Evolutionary conservation across 2,113 vertebrate species (phyloP).

Genomic region (Ptyas mucosa): DNA sequence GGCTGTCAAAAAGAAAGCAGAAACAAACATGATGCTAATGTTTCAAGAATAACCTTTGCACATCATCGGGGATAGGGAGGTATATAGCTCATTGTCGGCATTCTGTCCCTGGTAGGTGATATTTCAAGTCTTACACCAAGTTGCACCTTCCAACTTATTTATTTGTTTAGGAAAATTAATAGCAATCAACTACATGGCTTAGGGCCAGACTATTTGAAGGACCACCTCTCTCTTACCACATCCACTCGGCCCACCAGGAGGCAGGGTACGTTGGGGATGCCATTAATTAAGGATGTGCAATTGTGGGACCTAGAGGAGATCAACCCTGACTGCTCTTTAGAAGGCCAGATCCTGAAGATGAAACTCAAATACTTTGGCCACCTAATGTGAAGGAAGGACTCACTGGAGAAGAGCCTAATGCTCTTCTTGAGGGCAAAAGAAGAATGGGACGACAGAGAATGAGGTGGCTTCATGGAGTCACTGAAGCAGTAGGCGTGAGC

Average conservation of each 20-base stretch:
- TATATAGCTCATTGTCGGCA: neutral
- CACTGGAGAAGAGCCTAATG: too few relatives aligned
- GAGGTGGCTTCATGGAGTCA: too few relatives aligned
- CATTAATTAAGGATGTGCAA: neutral
- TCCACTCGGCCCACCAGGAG: neutral
- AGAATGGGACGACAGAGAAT: too few relatives aligned
- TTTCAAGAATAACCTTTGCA: neutral
- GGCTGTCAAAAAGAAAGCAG: neutral
- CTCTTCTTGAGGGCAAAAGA: too few relatives aligned
- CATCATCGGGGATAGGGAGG: neutral
- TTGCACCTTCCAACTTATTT: neutral
- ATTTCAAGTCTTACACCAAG: neutral
- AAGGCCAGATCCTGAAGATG: too few relatives aligned
- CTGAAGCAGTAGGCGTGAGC: too few relatives aligned
- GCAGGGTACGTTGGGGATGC: neutral
- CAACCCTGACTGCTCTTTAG: too few relatives aligned
- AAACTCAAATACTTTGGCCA: too few relatives aligned
- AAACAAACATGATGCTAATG: neutral
- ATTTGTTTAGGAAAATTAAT: neutral
- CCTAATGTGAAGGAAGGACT: too few relatives aligned
- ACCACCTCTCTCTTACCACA: neutral
- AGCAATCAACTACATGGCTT: neutral
- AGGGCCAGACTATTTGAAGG: too few relatives aligned
- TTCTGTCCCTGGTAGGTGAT: neutral
- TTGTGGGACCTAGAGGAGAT: too few relatives aligned